Conservation (phyloP, 2,888 invertebrate genomes). For the Eupithecia abbreviata region DNA sequence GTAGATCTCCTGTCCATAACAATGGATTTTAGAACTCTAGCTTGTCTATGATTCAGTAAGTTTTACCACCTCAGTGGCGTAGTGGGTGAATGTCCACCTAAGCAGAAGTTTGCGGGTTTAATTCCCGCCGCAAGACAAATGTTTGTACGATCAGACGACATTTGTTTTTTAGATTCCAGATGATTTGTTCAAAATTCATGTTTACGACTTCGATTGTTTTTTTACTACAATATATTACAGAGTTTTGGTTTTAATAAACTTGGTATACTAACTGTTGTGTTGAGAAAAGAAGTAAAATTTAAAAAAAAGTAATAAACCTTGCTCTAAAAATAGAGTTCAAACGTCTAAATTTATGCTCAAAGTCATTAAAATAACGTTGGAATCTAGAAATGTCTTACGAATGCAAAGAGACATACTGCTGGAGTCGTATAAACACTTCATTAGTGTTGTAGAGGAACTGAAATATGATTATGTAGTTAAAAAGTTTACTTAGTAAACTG, state of each 20-base stretch:
- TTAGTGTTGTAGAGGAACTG: slow-evolving; percentile 1
- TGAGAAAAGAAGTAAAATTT: background rate
- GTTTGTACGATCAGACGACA: too few relatives aligned
- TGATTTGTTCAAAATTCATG: background rate
- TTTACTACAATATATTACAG: background rate
- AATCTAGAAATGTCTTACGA: slow-evolving; percentile 19
- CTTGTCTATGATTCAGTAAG: too few relatives aligned
- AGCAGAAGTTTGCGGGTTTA: too few relatives aligned
- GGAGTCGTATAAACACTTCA: slow-evolving; percentile 22
- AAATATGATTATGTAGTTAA: background rate
- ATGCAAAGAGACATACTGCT: slow-evolving; percentile 21
- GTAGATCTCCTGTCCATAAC: too few relatives aligned
- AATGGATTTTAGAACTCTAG: too few relatives aligned
- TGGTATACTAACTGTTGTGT: background rate
- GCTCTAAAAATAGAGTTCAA: background rate
- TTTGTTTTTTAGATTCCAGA: too few relatives aligned
- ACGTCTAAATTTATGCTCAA: slow-evolving; percentile 12
- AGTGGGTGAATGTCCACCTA: too few relatives aligned
- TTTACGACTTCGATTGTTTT: background rate
- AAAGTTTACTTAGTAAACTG: background rate
- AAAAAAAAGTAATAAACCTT: background rate
- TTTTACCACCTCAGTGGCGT: too few relatives aligned
- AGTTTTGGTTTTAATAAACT: background rate
- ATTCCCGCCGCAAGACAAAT: too few relatives aligned
- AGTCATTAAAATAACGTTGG: slow-evolving; percentile 21